A percentile compares a stretch with the other conserved stretches of the same genome.
Evolutionary conservation across 2,888 invertebrate species (phyloP).

Genomic region (Yponomeuta plumbellus): DNA sequence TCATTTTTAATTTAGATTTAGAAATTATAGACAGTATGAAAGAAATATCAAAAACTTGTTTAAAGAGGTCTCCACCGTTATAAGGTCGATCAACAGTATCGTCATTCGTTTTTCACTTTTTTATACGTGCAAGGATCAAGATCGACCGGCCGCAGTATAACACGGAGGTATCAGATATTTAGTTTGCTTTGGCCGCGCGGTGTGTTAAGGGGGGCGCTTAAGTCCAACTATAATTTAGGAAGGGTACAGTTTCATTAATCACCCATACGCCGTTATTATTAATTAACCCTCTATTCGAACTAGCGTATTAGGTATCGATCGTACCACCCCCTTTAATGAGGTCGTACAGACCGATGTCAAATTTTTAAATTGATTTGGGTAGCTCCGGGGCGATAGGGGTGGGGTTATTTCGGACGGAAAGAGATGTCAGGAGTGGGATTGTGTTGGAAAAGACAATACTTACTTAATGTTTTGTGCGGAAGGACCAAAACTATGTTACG

Average conservation of each 20-base stretch:
- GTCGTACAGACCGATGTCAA: slow-evolving; percentile 46
- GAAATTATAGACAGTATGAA: too few species aligned
- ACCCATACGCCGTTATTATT: slow-evolving; percentile 77
- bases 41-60: too few species aligned
- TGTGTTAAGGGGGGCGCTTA: slow-evolving; percentile 58
- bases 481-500: too few species aligned
- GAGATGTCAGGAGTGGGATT: too few species aligned
- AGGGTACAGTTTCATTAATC: slow-evolving; percentile 77
- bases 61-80: too few species aligned
- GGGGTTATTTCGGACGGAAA: background rate
- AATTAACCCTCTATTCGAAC: slow-evolving; percentile 72
- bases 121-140: slow-evolving; percentile 40
- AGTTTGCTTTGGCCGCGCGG: slow-evolving; percentile 72
- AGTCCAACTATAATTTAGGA: slow-evolving; percentile 78
- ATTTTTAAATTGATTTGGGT: slow-evolving; percentile 31
- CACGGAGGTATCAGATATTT: slow-evolving; percentile 76
- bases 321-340: slow-evolving; percentile 22
- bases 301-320: slow-evolving; percentile 72
- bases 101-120: too few species aligned
- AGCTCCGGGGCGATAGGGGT: background rate
- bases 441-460: too few species aligned
- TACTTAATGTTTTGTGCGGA: too few species aligned
- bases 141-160: slow-evolving; percentile 35
- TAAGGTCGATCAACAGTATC: too few species aligned
- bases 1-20: too few species aligned